phyloP scores from a whole-genome alignment of 1,140 invertebrate genomes.

The Drosophila sp. region DNA sequence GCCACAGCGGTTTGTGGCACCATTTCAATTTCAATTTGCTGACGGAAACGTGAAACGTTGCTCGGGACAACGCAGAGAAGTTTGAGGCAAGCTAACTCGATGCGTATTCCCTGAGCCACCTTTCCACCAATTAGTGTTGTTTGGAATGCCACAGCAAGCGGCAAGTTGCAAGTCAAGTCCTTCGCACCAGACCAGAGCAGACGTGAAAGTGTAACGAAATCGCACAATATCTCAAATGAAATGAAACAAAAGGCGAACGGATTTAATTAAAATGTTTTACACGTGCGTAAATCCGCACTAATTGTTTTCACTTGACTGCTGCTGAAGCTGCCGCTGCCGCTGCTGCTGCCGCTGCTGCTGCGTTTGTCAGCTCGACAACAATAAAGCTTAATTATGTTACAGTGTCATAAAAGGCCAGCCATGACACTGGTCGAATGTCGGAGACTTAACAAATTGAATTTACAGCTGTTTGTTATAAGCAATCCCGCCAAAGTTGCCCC shows the following conservation, averaged over 20 bases:
- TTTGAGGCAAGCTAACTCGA: conserved; percentile 30
- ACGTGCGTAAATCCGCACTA: conserved; percentile 53
- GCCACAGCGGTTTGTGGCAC: conserved; percentile 35
- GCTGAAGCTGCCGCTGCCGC: conserved; percentile 3
- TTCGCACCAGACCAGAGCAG: conserved; percentile 11
- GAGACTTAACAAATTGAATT: conserved; percentile 13
- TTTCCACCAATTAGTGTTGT: conserved; percentile 68
- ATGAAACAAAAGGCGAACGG: conserved; percentile 33
- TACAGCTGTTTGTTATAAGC: conserved; percentile 2
- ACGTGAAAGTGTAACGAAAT: conserved; percentile 48
- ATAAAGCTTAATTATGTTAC: conserved; percentile 56
- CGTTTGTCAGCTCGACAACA: conserved; percentile 19
- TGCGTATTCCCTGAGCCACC: conserved; percentile 11
- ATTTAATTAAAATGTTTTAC: conserved; percentile 77
- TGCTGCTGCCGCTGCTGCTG: conserved; percentile 4
- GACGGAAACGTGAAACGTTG: conserved; percentile 59
- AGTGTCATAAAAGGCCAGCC: conserved; percentile 10
- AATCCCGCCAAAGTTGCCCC: conserved; percentile 14
- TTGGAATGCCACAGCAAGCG: conserved; percentile 21
- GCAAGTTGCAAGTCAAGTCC: conserved; percentile 4
- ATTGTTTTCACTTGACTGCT: conserved; percentile 50
- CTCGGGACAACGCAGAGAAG: conserved; percentile 58
- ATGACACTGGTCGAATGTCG: not conserved
- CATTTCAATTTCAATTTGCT: conserved; percentile 78
- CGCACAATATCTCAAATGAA: conserved; percentile 38